Evolutionary conservation across 2,113 vertebrate genomes (phyloP).

Genomic region (Forbesichthys agassizii): DNA sequence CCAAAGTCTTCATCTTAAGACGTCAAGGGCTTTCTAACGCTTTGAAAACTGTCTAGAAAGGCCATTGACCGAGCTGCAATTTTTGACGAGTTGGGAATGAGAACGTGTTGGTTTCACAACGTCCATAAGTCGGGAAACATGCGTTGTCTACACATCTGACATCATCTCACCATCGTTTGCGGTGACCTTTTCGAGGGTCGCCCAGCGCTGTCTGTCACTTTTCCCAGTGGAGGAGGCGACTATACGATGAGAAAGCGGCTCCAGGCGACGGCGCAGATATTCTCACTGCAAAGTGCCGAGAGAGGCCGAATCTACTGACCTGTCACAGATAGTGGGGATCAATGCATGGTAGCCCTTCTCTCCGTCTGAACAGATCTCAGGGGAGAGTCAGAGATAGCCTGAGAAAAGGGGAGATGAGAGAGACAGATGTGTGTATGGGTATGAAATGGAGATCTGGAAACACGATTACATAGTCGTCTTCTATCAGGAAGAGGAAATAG

Average conservation of each 20-base stretch:
- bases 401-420: constrained; percentile 6
- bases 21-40: no score
- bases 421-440: constrained; percentile 30
- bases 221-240: constrained; percentile 17
- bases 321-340: constrained; percentile 66
- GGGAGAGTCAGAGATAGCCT: constrained; percentile 41
- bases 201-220: constrained; percentile 32
- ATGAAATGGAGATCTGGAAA: constrained; percentile 60
- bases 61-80: no score
- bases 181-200: constrained; percentile 35
- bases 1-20: no score
- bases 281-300: constrained; percentile 60
- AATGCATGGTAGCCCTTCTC: constrained; percentile 61
- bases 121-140: constrained; percentile 28
- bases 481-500: constrained; percentile 67
- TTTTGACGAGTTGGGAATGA: no score
- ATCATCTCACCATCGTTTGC: constrained; percentile 17
- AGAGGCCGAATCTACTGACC: constrained; percentile 60
- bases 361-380: constrained; percentile 55
- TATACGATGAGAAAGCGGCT: constrained; percentile 22
- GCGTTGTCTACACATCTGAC: constrained; percentile 47
- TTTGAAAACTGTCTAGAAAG: no score
- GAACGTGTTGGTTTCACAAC: background rate
- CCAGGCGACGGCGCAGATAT: constrained; percentile 28
- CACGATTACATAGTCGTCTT: constrained; percentile 58